phyloP scores from a whole-genome alignment of 2,797 vertebrate species.

The Siniperca obscura region DNA sequence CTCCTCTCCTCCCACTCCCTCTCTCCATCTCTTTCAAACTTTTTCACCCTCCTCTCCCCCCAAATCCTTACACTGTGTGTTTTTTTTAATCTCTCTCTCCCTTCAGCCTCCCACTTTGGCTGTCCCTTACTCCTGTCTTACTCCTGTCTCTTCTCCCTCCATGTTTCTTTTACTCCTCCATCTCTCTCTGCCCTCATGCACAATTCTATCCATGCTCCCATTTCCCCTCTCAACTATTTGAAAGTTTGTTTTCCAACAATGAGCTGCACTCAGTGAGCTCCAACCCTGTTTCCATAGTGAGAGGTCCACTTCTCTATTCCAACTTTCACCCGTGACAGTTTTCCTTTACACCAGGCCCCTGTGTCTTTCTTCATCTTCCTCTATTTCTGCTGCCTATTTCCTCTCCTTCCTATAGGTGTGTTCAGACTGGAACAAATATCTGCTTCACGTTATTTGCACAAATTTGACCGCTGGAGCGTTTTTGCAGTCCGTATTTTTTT shows the following conservation, averaged over 20 bases:
- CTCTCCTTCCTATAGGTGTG: constrained; percentile 4
- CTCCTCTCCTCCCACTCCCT: constrained; percentile 42
- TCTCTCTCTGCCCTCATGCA: constrained; percentile 43
- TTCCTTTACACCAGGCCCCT: constrained; percentile 32
- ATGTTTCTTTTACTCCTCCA: constrained; percentile 47
- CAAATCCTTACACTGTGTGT: constrained; percentile 64
- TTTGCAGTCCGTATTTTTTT: not conserved
- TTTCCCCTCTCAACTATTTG: constrained; percentile 58
- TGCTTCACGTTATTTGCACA: not conserved
- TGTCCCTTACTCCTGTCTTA: constrained; percentile 45
- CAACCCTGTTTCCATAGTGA: constrained; percentile 77
- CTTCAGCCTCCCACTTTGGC: constrained; percentile 48
- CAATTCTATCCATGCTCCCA: constrained; percentile 56
- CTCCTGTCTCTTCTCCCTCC: constrained; percentile 24
- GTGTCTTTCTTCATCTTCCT: constrained; percentile 23
- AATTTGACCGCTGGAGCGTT: not conserved
- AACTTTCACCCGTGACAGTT: constrained; percentile 44
- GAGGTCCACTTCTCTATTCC: constrained; percentile 42
- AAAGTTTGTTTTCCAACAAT: constrained; percentile 51
- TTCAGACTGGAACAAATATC: constrained; percentile 3
- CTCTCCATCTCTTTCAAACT: constrained; percentile 63
- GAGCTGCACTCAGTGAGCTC: constrained; percentile 50
- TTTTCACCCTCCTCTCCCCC: constrained; percentile 53
- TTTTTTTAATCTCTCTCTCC: constrained; percentile 35
- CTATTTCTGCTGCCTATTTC: constrained; percentile 22